Evolutionary conservation across 2,113 vertebrate genomes (phyloP).

Genomic region (Varanus komodoensis): DNA sequence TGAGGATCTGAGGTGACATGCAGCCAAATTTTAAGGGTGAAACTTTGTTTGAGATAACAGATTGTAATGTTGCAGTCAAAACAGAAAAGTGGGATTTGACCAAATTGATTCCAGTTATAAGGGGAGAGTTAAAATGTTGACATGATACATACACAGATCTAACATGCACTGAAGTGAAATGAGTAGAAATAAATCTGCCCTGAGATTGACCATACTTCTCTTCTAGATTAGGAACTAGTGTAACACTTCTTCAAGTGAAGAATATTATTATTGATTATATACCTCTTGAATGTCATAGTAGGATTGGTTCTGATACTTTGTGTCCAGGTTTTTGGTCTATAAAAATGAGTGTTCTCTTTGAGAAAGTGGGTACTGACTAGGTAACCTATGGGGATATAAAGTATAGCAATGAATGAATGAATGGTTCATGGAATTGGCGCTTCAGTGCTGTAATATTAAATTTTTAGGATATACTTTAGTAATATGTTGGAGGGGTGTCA

Average conservation of each 20-base stretch:
- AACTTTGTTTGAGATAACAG: not conserved
- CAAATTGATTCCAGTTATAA: not conserved
- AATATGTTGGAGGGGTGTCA: too few relatives aligned
- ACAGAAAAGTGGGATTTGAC: not conserved
- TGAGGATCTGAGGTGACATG: not conserved
- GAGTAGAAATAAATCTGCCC: not conserved
- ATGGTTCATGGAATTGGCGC: not conserved
- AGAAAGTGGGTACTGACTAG: not conserved
- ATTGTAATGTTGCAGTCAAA: not conserved
- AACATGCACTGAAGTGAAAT: not conserved
- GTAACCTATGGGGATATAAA: not conserved
- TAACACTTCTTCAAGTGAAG: not conserved
- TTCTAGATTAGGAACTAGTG: not conserved
- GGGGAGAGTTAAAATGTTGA: not conserved
- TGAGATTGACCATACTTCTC: not conserved
- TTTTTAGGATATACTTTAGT: not conserved
- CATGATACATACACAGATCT: not conserved
- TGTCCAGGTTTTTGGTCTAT: not conserved
- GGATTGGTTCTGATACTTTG: not conserved
- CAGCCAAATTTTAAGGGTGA: not conserved
- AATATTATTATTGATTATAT: not conserved
- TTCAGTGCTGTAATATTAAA: not conserved
- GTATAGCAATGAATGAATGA: not conserved
- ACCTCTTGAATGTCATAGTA: not conserved
- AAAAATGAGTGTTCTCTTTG: not conserved